Conservation (phyloP, 2,113 vertebrate species). For the Bos javanicus region DNA sequence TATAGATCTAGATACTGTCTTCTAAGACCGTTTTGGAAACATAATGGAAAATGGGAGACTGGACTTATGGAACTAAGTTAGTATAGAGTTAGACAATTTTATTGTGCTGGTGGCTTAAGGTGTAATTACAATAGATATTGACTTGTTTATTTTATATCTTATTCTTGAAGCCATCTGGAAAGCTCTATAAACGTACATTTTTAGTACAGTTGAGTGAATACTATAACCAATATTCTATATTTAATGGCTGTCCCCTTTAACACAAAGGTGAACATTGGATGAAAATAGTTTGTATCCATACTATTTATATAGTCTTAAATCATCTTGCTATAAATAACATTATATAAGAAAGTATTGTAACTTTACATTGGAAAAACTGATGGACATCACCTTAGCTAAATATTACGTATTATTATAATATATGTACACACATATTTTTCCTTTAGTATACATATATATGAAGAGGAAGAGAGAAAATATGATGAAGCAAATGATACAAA, state of each 20-base stretch:
- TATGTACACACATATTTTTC: neutral
- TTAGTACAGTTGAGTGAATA: constrained; percentile 1
- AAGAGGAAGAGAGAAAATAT: neutral
- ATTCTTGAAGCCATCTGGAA: neutral
- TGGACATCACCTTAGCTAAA: neutral
- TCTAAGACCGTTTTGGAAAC: neutral
- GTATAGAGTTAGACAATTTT: neutral
- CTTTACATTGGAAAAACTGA: neutral
- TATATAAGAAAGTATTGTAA: neutral
- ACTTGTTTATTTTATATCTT: neutral
- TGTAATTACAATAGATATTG: neutral
- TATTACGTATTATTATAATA: neutral
- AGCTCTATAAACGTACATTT: neutral
- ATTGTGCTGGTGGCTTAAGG: neutral
- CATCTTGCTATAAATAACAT: neutral
- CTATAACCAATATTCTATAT: neutral
- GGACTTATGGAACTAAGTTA: neutral
- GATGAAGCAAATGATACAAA: neutral
- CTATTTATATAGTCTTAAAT: neutral
- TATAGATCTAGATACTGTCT: neutral
- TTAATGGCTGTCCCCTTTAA: neutral
- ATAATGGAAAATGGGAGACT: neutral
- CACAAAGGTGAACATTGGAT: neutral
- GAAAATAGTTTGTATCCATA: neutral
- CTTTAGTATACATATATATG: neutral